Evolutionary conservation across 2,113 vertebrate species (phyloP).

Genomic region (Rhabdornis inornatus): DNA sequence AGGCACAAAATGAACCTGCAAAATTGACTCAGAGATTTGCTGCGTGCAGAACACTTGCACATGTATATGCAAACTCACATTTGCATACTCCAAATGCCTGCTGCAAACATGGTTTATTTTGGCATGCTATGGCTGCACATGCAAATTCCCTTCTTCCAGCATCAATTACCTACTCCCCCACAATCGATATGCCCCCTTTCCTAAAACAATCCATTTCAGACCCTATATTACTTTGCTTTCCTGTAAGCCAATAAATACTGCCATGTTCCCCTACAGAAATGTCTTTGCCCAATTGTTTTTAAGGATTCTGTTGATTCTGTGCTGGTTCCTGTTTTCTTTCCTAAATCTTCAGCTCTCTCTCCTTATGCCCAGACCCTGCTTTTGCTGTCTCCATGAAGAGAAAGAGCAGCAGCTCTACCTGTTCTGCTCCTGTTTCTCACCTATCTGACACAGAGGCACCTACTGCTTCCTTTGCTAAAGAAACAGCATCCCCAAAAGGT

Average conservation of each 20-base stretch:
- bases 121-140: neutral
- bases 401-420: neutral
- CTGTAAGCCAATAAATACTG: neutral
- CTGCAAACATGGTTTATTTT: neutral
- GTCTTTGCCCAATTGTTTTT: neutral
- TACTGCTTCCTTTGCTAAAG: neutral
- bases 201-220: neutral
- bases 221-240: neutral
- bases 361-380: neutral
- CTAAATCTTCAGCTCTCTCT: neutral
- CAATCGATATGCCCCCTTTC: neutral
- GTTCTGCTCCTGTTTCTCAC: neutral
- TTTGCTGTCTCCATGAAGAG: neutral
- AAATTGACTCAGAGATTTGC: neutral
- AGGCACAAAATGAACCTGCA: neutral
- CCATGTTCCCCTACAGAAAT: neutral
- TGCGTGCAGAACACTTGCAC: neutral
- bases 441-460: neutral
- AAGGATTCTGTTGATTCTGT: neutral
- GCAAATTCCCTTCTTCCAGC: neutral
- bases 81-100: constrained; percentile 5
- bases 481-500: neutral
- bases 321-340: neutral
- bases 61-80: constrained; percentile 2
- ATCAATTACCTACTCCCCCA: neutral